These are phyloP conservation scores for Pteropus rufus DNA, from an alignment of 2,797 vertebrate species.

Conservation along the genomic window DNA sequence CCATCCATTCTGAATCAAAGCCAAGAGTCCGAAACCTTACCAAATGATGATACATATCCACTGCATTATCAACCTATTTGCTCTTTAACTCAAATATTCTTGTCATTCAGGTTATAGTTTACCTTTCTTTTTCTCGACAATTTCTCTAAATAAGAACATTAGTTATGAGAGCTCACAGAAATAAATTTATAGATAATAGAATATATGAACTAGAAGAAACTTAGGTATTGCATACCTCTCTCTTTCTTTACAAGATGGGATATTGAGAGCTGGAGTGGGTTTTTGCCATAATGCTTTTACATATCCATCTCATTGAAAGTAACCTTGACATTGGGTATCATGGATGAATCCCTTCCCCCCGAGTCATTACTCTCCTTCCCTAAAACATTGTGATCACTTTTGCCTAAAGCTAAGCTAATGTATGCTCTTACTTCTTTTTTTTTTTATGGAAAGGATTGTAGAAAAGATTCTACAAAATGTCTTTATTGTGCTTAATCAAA, in stretches of 20 bases:
- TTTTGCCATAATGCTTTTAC: background rate
- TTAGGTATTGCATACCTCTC: background rate
- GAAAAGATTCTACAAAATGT: background rate
- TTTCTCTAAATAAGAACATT: background rate
- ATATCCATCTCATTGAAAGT: background rate
- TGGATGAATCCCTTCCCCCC: background rate
- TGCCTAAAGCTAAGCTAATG: background rate
- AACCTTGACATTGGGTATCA: background rate
- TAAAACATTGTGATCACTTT: background rate
- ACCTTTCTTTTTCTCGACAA: background rate
- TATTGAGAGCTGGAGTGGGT: background rate
- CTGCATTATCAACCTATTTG: background rate
- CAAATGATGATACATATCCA: background rate
- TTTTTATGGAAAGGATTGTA: background rate
- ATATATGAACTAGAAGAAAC: background rate
- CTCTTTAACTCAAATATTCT: background rate
- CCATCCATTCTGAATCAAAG: background rate
- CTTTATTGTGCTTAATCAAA: background rate
- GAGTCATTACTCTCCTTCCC: background rate
- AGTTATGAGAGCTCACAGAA: background rate
- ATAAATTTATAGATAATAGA: background rate
- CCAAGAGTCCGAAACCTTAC: background rate
- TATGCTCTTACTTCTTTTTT: background rate
- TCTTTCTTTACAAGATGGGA: background rate
- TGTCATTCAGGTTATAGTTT: background rate